Evolutionary conservation across 2,113 vertebrate genomes (phyloP).

Genomic region (Benthochromis sp.): DNA sequence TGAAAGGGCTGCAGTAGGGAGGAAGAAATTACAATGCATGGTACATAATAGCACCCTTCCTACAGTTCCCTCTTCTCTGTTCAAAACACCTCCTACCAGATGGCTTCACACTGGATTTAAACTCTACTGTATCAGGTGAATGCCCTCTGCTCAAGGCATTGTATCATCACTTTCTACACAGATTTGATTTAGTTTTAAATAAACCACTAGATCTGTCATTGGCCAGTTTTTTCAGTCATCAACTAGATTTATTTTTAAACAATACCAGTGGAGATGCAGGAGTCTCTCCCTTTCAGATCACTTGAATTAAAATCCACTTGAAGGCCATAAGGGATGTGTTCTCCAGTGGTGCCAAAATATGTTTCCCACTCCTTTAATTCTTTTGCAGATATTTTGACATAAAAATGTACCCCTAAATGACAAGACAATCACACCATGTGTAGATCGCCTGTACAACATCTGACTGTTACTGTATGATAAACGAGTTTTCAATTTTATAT

Average conservation of each 20-base stretch:
- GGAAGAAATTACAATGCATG: not conserved
- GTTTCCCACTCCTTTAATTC: not conserved
- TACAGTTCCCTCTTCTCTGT: not conserved
- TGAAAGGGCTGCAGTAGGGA: not conserved
- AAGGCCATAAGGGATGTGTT: not conserved
- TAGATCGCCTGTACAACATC: not conserved
- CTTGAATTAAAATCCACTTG: not conserved
- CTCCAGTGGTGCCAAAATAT: not conserved
- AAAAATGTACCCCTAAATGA: not conserved
- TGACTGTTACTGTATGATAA: not conserved
- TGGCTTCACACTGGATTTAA: not conserved
- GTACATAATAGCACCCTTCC: not conserved
- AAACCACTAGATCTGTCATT: not conserved
- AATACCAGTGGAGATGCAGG: not conserved
- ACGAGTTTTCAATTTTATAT: not conserved
- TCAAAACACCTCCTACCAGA: not conserved
- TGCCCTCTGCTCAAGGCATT: not conserved
- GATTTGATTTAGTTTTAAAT: not conserved
- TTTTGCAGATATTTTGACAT: not conserved
- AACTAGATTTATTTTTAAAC: not conserved
- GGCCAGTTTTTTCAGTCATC: not conserved
- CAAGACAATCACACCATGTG: not conserved
- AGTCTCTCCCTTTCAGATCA: not conserved
- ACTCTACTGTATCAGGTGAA: not conserved
- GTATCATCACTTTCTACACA: not conserved